Evolutionary conservation across 2,113 vertebrate species (phyloP).

Genomic region (Ophthalmolycus amberensis): DNA sequence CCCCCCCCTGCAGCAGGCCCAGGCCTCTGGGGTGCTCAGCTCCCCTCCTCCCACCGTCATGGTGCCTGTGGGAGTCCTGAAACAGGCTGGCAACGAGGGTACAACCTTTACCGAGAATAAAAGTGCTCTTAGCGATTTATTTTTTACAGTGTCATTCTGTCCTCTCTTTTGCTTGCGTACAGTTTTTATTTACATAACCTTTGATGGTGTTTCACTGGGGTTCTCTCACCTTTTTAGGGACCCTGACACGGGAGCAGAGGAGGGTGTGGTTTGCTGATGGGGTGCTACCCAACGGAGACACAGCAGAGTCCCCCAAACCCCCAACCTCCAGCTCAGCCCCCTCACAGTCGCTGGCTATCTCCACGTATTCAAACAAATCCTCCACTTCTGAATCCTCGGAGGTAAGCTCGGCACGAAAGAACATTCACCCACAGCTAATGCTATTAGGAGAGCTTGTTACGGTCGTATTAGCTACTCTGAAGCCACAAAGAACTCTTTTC

Average conservation of each 20-base stretch:
- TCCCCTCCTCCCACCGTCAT: slow-evolving; percentile 98
- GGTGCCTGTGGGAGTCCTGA: slow-evolving; percentile 98
- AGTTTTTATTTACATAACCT: neutral
- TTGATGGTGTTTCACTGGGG: neutral
- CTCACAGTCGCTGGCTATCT: slow-evolving; percentile 79
- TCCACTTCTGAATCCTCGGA: slow-evolving; percentile 85
- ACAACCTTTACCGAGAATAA: slow-evolving; percentile 36
- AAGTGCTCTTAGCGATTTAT: slow-evolving; percentile 8
- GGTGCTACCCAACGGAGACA: slow-evolving; percentile 94
- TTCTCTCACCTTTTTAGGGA: slow-evolving; percentile 60
- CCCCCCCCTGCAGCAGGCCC: slow-evolving; percentile 97
- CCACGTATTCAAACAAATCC: slow-evolving; percentile 87
- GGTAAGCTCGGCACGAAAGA: slow-evolving; percentile 73
- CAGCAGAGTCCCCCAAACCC: slow-evolving; percentile 90
- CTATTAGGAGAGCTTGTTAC: slow-evolving; percentile 34
- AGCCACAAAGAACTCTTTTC: slow-evolving; percentile 47
- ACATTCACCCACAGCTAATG: slow-evolving; percentile 29
- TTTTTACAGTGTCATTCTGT: neutral
- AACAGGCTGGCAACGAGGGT: slow-evolving; percentile 94
- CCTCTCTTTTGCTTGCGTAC: neutral
- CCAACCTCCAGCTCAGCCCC: slow-evolving; percentile 84
- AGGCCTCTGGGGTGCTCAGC: slow-evolving; percentile 95
- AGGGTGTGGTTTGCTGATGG: slow-evolving; percentile 98
- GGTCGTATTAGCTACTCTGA: slow-evolving; percentile 8
- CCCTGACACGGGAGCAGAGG: slow-evolving; percentile 91